These are phyloP conservation scores for Drosophila nigromelanica DNA, from an alignment of 1,140 invertebrate species.

Conservation along the genomic window DNA sequence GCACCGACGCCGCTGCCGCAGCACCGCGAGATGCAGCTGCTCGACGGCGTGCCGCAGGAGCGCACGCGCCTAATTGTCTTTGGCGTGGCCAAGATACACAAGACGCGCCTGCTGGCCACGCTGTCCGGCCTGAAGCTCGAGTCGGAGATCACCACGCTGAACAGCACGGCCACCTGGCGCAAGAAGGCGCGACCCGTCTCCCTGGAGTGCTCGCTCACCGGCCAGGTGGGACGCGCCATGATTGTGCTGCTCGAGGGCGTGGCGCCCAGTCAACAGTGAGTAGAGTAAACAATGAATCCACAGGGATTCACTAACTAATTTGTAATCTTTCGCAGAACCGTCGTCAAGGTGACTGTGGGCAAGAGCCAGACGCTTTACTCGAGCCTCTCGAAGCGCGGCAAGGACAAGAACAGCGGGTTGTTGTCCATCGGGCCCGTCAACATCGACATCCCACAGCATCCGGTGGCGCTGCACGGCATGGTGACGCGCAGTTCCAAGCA, in stretches of 20 bases:
- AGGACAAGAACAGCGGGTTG: constrained; percentile 94
- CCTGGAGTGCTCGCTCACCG: constrained; percentile 94
- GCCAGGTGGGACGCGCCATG: constrained; percentile 95
- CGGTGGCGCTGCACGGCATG: constrained; percentile 97
- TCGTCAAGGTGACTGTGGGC: constrained; percentile 95
- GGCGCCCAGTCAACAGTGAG: constrained; percentile 93
- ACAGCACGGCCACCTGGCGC: constrained; percentile 82
- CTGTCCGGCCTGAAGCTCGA: constrained; percentile 93
- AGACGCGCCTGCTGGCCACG: constrained; percentile 94
- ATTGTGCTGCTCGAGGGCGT: constrained; percentile 96
- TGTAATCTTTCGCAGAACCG: constrained; percentile 87
- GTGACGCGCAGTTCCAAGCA: constrained; percentile 97
- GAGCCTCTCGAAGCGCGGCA: constrained; percentile 89
- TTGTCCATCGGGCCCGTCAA: constrained; percentile 94
- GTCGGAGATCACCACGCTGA: constrained; percentile 81
- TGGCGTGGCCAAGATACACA: constrained; percentile 94
- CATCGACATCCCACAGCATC: constrained; percentile 98
- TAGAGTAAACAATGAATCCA: background rate
- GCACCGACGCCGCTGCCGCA: constrained; percentile 85
- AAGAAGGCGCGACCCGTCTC: constrained; percentile 84
- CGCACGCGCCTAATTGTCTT: constrained; percentile 86
- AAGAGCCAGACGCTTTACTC: constrained; percentile 97
- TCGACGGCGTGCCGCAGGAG: constrained; percentile 68
- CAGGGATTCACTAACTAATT: background rate
- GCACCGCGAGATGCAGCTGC: constrained; percentile 68